A percentile compares a stretch with the other conserved stretches of the same genome.
Conservation (phyloP, 2,888 invertebrate genomes). For the Liposcelis brunnea region DNA sequence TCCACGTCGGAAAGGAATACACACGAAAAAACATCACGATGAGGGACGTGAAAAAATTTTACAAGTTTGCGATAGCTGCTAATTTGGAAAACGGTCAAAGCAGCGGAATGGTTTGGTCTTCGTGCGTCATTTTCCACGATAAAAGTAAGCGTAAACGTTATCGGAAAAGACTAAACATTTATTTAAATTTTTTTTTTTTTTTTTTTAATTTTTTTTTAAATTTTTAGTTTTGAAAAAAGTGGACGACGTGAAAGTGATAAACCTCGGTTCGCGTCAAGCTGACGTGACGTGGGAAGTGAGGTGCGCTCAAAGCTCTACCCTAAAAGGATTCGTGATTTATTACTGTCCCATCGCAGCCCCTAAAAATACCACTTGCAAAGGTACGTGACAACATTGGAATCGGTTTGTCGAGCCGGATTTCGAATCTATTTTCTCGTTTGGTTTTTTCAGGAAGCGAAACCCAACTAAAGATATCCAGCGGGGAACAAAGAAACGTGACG, state of each 20-base stretch:
- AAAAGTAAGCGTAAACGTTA: too few relatives aligned
- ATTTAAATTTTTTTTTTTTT: not conserved
- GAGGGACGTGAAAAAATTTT: constrained; percentile 36
- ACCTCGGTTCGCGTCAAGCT: constrained; percentile 34
- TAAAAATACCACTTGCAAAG: constrained; percentile 36
- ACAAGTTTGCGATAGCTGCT: constrained; percentile 67
- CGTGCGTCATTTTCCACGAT: constrained; percentile 44
- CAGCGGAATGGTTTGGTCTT: constrained; percentile 75
- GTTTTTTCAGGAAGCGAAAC: not conserved
- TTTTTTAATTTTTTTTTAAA: constrained; percentile 11
- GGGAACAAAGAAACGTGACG: constrained; percentile 9
- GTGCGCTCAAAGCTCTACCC: constrained; percentile 52
- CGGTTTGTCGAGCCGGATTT: too few relatives aligned
- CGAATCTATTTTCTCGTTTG: not conserved
- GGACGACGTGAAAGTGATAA: constrained; percentile 35
- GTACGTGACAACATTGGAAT: too few relatives aligned
- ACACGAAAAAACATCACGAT: constrained; percentile 38
- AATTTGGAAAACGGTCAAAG: constrained; percentile 43
- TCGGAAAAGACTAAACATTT: too few relatives aligned
- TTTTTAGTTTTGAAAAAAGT: constrained; percentile 33
- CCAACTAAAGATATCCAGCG: not conserved
- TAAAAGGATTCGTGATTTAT: constrained; percentile 52
- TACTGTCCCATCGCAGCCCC: constrained; percentile 49
- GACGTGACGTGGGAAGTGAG: constrained; percentile 58
- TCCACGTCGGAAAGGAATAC: constrained; percentile 32